Base-by-base conservation (phyloP, 2,888 invertebrate genomes). In the Rhodophaea formosa region DNA sequence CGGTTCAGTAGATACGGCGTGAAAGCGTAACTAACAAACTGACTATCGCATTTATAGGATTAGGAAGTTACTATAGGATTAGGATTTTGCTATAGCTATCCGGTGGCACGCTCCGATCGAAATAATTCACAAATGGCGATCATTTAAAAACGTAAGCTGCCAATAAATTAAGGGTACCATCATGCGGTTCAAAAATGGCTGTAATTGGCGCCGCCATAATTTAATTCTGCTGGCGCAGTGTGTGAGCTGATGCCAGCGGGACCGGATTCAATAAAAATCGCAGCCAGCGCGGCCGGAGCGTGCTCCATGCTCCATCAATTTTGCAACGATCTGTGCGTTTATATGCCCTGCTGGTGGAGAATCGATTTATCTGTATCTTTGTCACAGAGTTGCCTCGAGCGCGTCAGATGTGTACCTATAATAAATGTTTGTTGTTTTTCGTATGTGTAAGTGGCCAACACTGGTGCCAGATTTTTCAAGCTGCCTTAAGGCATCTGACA, bases 171-270 rank as follows among this genome's bases (percentile, higher is more conserved):
- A 88, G 86, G 74, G 77, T 80, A 83, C 86, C 87, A 86, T 81
- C 72, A 72, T 74, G 84, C 75, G 84, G 85, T 85, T 81, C 84
- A 84, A 86, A 88, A 87, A 85, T 80, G 83, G 74, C 75, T 86
- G 83, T 87, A 86, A 88, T 88, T 88, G 86, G 82, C 79, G 81
- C 77, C 74, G 71, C 81, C 86, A 86, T 86, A 86, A 88, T 86
- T 88, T 84, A 84, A 88, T 87, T 88, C 77, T 73, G 84, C 86
- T 82, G 83, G 84, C 88, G 84, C 80, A 79, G 84, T 86, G 82
- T 86, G 87, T 86, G 87, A 85, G 81, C 84, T 81, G 83, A 81
- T 86, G 87, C 86, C 88, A 88, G 82, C 77, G 69, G 74, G 71
- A 72, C 73, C 67, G 74, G 79, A 84, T 83, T 85, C 81, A 86